Base-by-base conservation (phyloP, 2,888 invertebrate species). In the Pocota personata region DNA sequence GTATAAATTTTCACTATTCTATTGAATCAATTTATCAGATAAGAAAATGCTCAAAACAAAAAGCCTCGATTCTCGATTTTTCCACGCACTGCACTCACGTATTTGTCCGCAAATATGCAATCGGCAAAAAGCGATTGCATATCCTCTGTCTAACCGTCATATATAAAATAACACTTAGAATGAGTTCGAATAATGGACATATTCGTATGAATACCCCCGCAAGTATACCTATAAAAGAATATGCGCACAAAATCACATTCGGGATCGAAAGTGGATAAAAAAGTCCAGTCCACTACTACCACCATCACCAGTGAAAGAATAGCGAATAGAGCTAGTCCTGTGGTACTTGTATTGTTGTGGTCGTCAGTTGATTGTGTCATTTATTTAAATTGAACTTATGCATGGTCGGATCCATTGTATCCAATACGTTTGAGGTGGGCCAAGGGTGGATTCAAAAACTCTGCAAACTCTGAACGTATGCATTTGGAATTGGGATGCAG, bases 351-450 rank as follows among this genome's bases (percentile, higher is more conserved):
- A 82, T 86, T 77, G 82, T 86, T 86, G 86, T 82, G 86, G 86
- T 82, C 86, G 86, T 82, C 86, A 77, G 86, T 82, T 86, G 86
- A 86, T 86, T 86, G 86, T 86, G 86, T 82, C 82, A 86, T 86
- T 86, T 86, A 86, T 86, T 86, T 86, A 86, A 86, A 86, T 86
- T 86, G 86, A 86, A 86, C 86, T 86, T 86, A 86, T 86, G 86
- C 86, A 86, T 86, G 86, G 82, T 62, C 66, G 72, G 40, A 86
- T 66, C 86, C 72, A 86, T 82, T 86, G 86, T 86, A 86, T 82
- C 76, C 72, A 67, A 86, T 72, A 66, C 67, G 55, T 72, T 82
- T 79, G 50, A 75, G 77, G 71, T 72, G 50, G 46, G 2, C 21
- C 16, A 24, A 24, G 32, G 43, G 14, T 35, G 27, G 16, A 35